A percentile compares a stretch with the other conserved stretches of the same genome.
Evolutionary conservation across 2,888 invertebrate species (phyloP).

Genomic region (Drosophila imparisetae): DNA sequence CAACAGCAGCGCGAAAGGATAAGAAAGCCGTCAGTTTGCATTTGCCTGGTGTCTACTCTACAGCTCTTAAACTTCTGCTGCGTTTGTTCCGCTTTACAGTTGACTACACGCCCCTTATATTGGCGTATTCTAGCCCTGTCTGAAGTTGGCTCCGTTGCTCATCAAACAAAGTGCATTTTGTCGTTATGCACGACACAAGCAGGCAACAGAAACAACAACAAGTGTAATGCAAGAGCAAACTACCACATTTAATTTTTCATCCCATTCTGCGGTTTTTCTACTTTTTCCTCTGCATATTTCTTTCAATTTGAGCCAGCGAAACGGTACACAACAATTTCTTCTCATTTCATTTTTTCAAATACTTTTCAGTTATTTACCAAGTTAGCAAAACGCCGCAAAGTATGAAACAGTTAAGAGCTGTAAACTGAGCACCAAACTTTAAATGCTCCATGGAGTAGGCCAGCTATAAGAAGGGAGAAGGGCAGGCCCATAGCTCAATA

Average conservation of each 20-base stretch:
- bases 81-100: constrained; percentile 2
- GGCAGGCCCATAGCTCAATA: constrained; percentile 25
- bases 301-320: constrained; percentile 44
- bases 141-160: constrained; percentile 32
- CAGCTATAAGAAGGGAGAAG: not conserved
- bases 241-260: constrained; percentile 39
- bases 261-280: not conserved
- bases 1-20: constrained; percentile 4
- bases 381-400: constrained; percentile 47
- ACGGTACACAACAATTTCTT: constrained; percentile 11
- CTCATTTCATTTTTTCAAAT: constrained; percentile 19
- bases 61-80: constrained; percentile 17
- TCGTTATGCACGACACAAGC: constrained; percentile 33
- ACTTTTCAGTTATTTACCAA: constrained; percentile 49
- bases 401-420: constrained; percentile 48
- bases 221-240: constrained; percentile 5
- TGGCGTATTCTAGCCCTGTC: constrained; percentile 25
- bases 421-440: constrained; percentile 30
- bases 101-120: constrained; percentile 25
- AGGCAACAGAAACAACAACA: constrained; percentile 19
- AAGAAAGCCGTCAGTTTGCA: constrained; percentile 30
- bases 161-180: constrained; percentile 66
- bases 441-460: constrained; percentile 29
- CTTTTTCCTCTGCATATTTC: constrained; percentile 23
- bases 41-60: constrained; percentile 14